A percentile compares a stretch with the other conserved stretches of the same genome.
Conservation (phyloP, 2,888 invertebrate genomes). For the Andrena bucephala region DNA sequence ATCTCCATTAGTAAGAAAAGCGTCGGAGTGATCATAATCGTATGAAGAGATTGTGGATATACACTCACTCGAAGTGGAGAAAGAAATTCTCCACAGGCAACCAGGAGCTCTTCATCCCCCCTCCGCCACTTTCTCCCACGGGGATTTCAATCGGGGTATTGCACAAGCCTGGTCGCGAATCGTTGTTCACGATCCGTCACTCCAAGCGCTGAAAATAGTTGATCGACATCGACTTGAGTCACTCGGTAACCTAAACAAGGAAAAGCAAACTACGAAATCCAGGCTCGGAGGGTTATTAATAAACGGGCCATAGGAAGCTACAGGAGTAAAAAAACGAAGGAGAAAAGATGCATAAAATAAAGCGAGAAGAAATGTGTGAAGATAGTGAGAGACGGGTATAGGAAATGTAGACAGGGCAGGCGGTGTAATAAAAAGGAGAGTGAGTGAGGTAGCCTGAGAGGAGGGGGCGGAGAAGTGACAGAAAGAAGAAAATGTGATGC, state of each 20-base stretch:
- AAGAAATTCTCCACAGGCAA: slow-evolving; percentile 21
- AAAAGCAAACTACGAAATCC: background rate
- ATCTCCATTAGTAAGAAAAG: background rate
- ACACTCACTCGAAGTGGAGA: slow-evolving; percentile 19
- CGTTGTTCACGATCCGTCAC: slow-evolving; percentile 29
- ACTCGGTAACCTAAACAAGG: background rate
- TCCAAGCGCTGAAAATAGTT: slow-evolving; percentile 4
- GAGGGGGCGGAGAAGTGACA: background rate
- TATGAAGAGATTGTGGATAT: too few relatives aligned
- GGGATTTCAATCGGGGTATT: slow-evolving; percentile 29
- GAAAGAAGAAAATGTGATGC: slow-evolving; percentile 5
- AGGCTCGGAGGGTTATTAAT: background rate
- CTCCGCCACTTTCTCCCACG: slow-evolving; percentile 34
- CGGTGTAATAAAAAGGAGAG: background rate
- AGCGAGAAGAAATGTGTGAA: background rate
- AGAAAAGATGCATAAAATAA: background rate
- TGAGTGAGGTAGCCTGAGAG: background rate
- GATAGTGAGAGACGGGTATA: background rate
- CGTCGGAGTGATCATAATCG: too few relatives aligned
- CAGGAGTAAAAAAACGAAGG: background rate
- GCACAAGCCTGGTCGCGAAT: slow-evolving; percentile 33
- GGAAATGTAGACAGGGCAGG: background rate
- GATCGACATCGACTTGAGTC: background rate
- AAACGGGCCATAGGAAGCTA: background rate
- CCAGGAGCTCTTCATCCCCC: slow-evolving; percentile 12